Evolutionary conservation across 2,113 vertebrate species (phyloP).

Genomic region (Nibea coibor): DNA sequence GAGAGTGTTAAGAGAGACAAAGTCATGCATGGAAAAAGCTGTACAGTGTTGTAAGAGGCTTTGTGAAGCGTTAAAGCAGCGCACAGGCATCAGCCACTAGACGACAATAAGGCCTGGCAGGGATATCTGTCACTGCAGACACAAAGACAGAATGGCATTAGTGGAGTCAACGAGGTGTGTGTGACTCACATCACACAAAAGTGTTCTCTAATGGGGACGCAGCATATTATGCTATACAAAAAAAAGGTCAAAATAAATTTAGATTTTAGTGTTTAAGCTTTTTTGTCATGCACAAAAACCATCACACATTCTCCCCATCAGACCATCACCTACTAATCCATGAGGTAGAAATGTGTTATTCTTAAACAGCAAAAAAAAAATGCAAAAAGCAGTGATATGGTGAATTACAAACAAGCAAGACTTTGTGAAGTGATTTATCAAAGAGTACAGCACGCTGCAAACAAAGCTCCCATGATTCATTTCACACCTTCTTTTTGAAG

Average conservation of each 20-base stretch:
- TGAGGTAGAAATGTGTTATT: not conserved
- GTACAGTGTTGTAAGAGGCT: slow-evolving; percentile 28
- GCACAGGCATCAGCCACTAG: slow-evolving; percentile 33
- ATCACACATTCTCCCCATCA: not conserved
- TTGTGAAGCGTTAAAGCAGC: slow-evolving; percentile 31
- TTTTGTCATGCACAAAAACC: not conserved
- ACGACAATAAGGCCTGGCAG: slow-evolving; percentile 46
- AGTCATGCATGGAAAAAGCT: slow-evolving; percentile 20
- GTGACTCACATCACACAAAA: slow-evolving; percentile 9
- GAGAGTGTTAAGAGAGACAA: slow-evolving; percentile 32
- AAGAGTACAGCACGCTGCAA: slow-evolving; percentile 28
- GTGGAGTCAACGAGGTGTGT: slow-evolving; percentile 52
- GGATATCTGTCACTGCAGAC: slow-evolving; percentile 60
- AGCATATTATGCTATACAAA: not conserved
- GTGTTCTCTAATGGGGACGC: not conserved
- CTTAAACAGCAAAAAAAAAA: slow-evolving; percentile 37
- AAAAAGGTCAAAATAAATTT: not conserved
- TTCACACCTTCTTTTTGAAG: slow-evolving; percentile 48
- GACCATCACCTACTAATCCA: not conserved
- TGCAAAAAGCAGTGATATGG: slow-evolving; percentile 33
- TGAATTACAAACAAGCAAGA: slow-evolving; percentile 28
- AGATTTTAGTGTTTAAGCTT: not conserved
- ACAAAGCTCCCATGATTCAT: slow-evolving; percentile 52
- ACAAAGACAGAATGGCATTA: slow-evolving; percentile 43
- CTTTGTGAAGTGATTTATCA: slow-evolving; percentile 60